phyloP scores from a whole-genome alignment of 2,797 vertebrate genomes.

The Hippocampus kuda region DNA sequence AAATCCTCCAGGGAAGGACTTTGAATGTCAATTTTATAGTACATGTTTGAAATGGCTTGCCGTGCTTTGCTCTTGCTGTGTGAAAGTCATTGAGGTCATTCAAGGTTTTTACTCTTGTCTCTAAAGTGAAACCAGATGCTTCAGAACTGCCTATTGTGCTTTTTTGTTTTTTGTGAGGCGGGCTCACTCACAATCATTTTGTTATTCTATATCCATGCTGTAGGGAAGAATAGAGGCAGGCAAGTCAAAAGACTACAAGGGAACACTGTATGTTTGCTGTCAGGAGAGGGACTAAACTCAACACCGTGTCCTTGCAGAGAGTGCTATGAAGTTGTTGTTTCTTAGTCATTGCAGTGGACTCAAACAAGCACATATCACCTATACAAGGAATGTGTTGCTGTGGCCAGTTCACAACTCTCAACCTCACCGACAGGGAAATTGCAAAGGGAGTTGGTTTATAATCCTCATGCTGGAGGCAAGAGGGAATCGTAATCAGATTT shows the following conservation, averaged over 20 bases:
- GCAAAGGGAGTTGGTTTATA: conserved; percentile 44
- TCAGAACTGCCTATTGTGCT: conserved; percentile 14
- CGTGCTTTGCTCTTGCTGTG: conserved; percentile 13
- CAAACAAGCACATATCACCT: conserved; percentile 21
- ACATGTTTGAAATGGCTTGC: conserved; percentile 13
- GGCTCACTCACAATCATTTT: conserved; percentile 1
- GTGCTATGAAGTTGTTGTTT: conserved; percentile 22
- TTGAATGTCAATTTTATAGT: conserved; percentile 27
- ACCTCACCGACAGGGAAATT: conserved; percentile 20
- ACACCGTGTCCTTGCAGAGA: conserved; percentile 19
- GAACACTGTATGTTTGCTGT: conserved; percentile 16
- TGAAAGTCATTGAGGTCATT: conserved; percentile 14
- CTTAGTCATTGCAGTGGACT: conserved; percentile 22
- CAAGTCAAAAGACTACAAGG: conserved; percentile 22
- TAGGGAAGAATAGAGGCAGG: conserved; percentile 37
- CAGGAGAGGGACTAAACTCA: conserved; percentile 25
- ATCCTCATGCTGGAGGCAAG: conserved; percentile 46
- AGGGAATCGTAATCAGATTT: conserved; percentile 51
- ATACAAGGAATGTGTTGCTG: conserved; percentile 11
- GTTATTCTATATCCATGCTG: conserved; percentile 20
- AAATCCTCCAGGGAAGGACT: conserved; percentile 7
- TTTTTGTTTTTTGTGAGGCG: conserved; percentile 4
- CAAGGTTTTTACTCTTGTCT: conserved; percentile 15
- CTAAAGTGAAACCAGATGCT: conserved; percentile 34
- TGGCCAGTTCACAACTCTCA: conserved; percentile 13